These are phyloP conservation scores for Colossoma macropomum DNA, from an alignment of 2,113 vertebrate species.

Conservation along the genomic window DNA sequence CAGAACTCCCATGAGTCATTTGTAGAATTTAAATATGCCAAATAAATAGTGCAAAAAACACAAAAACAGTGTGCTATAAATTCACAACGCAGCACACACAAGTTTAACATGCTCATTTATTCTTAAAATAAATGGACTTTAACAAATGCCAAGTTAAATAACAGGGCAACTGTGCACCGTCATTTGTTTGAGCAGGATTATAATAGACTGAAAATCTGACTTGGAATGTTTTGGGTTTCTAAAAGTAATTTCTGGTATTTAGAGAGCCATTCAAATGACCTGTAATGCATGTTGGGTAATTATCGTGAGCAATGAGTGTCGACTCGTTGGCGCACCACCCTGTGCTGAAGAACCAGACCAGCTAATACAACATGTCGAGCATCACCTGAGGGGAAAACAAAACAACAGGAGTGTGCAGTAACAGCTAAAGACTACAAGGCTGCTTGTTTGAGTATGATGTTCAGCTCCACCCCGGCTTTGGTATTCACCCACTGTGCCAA, in stretches of 20 bases:
- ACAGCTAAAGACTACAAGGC: background rate
- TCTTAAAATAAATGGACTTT: background rate
- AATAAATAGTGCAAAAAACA: background rate
- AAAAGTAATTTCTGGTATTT: background rate
- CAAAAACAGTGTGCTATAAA: background rate
- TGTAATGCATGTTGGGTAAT: background rate
- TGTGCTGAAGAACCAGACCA: background rate
- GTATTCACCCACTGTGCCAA: conserved; percentile 36
- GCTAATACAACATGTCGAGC: background rate
- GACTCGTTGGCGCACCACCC: background rate
- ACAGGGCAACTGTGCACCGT: background rate
- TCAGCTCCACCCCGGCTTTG: conserved; percentile 33
- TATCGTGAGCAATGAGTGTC: background rate
- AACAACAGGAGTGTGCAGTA: background rate
- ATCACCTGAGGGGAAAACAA: background rate
- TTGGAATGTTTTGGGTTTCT: background rate
- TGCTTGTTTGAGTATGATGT: background rate
- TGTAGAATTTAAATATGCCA: background rate
- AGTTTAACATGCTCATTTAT: background rate
- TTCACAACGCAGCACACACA: background rate
- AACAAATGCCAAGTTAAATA: background rate
- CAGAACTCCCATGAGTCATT: background rate
- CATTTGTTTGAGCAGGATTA: background rate
- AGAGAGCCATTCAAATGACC: background rate
- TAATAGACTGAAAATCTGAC: background rate